Percentiles rank a stretch among this genome's conserved stretches.
Evolutionary conservation across 2,888 invertebrate genomes (phyloP).

Genomic region (Ormyrus labotus): DNA sequence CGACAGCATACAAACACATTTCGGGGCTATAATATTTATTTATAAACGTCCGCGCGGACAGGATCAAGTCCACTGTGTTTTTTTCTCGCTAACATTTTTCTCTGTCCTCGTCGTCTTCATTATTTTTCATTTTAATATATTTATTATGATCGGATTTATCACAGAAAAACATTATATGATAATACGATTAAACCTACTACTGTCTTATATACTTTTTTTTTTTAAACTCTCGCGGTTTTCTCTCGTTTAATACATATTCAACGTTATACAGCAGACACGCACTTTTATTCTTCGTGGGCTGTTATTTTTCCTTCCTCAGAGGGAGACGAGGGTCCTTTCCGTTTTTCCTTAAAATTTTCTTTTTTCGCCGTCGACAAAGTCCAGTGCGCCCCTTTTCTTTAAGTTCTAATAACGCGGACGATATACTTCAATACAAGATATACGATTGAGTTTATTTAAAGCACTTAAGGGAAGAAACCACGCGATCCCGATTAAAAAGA

Average conservation of each 20-base stretch:
- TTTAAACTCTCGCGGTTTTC: constrained; percentile 37
- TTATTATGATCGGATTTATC: constrained; percentile 70
- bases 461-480: constrained; percentile 74
- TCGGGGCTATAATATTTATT: constrained; percentile 42
- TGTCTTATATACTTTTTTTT: constrained; percentile 45
- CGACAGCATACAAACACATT: constrained; percentile 47
- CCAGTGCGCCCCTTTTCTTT: constrained; percentile 34
- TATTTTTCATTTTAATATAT: constrained; percentile 47
- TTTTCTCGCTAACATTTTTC: constrained; percentile 36
- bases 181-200: constrained; percentile 61
- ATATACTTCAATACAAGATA: constrained; percentile 58
- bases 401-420: constrained; percentile 49
- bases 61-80: constrained; percentile 36
- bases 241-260: constrained; percentile 42
- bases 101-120: constrained; percentile 13
- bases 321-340: constrained; percentile 35
- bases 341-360: constrained; percentile 4
- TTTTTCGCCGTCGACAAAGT: neutral
- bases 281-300: constrained; percentile 51
- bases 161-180: constrained; percentile 73
- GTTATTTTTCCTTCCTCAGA: constrained; percentile 44
- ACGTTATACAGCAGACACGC: constrained; percentile 49
- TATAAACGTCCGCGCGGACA: constrained; percentile 49
- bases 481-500: constrained; percentile 66
- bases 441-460: constrained; percentile 66